Evolutionary conservation across 2,888 invertebrate genomes (phyloP).

Genomic region (Deladenus siricidicola): DNA sequence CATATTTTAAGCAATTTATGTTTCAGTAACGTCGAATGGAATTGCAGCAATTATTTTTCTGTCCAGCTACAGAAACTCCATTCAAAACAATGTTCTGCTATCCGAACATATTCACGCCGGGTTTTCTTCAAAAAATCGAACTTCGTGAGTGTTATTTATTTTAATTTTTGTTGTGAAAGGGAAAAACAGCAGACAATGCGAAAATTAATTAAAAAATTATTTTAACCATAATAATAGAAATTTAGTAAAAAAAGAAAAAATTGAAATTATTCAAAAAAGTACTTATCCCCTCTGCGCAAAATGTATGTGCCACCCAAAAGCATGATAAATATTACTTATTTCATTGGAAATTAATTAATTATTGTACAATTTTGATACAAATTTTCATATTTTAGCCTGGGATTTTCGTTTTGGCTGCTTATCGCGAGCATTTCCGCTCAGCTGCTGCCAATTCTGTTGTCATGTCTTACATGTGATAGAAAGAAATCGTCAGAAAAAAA

Average conservation of each 20-base stretch:
- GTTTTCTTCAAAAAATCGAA: constrained; percentile 27
- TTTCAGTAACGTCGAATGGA: constrained; percentile 30
- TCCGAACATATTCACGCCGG: constrained; percentile 32
- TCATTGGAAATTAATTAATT: no score
- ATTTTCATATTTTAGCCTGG: constrained; percentile 27
- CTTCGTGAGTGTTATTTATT: constrained; percentile 12
- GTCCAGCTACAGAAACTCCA: constrained; percentile 29
- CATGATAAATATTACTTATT: no score
- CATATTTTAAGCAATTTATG: no score
- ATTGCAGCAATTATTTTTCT: constrained; percentile 29
- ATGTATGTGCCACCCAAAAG: no score
- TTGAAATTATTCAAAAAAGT: no score
- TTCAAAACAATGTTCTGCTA: constrained; percentile 32
- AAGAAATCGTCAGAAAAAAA: not conserved
- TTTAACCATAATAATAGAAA: no score
- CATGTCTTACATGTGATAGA: constrained; percentile 7
- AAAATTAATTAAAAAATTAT: no score
- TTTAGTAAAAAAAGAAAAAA: no score
- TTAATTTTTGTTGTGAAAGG: no score
- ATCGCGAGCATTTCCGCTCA: constrained; percentile 11
- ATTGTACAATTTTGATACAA: no score
- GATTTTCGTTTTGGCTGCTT: constrained; percentile 28
- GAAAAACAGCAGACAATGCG: no score
- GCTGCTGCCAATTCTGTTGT: constrained; percentile 19
- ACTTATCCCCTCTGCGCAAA: no score